Conservation (phyloP, 2,797 vertebrate genomes). For the Acrossocheilus fasciatus region DNA sequence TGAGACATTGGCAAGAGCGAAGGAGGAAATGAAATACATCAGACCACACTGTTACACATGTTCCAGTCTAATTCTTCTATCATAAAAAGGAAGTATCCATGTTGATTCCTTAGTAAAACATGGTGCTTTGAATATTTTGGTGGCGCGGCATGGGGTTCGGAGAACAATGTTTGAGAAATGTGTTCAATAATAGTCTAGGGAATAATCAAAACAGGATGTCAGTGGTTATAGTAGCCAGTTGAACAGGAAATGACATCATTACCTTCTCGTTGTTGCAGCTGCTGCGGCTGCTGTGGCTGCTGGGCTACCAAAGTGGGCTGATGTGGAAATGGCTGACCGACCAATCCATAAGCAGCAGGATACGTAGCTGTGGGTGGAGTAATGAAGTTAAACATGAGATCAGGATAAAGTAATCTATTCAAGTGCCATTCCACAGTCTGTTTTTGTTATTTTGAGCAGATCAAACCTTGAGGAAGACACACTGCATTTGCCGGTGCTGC, state of each 20-base stretch:
- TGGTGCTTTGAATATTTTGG: neutral
- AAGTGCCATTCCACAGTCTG: slow-evolving; percentile 13
- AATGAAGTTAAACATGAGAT: slow-evolving; percentile 56
- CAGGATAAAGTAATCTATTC: neutral
- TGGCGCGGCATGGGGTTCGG: neutral
- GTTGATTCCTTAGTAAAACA: neutral
- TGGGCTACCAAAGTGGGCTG: slow-evolving; percentile 87
- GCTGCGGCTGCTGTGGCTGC: slow-evolving; percentile 88
- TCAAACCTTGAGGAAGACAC: slow-evolving; percentile 1
- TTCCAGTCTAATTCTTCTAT: neutral
- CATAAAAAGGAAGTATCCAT: slow-evolving; percentile 5
- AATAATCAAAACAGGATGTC: slow-evolving; percentile 77
- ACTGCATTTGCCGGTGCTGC: neutral
- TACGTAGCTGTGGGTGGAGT: slow-evolving; percentile 84
- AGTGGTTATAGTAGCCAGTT: slow-evolving; percentile 16
- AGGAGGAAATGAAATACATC: neutral
- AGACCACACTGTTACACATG: neutral
- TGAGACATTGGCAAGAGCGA: neutral
- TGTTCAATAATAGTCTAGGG: slow-evolving; percentile 59
- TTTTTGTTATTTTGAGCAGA: slow-evolving; percentile 11
- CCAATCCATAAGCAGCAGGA: slow-evolving; percentile 91
- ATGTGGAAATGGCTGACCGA: slow-evolving; percentile 92
- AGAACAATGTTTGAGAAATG: slow-evolving; percentile 8
- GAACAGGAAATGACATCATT: slow-evolving; percentile 51
- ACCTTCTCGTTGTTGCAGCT: slow-evolving; percentile 92